Evolutionary conservation across 2,797 vertebrate species (phyloP).

Genomic region (Xiphorhynchus erythropygius): DNA sequence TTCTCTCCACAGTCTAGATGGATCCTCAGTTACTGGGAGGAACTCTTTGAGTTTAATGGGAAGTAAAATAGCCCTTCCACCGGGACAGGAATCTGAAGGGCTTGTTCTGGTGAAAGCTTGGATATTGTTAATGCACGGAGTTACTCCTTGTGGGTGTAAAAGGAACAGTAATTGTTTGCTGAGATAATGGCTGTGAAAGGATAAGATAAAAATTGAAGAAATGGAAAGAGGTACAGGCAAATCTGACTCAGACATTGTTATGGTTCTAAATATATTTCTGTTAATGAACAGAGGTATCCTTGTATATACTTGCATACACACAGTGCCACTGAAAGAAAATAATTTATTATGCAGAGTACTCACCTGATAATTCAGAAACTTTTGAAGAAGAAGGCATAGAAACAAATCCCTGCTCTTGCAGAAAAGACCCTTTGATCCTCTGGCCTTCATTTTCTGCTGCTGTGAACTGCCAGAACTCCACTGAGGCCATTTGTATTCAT

Average conservation of each 20-base stretch:
- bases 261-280: neutral
- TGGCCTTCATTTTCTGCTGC: constrained; percentile 39
- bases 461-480: constrained; percentile 13
- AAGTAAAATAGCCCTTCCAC: neutral
- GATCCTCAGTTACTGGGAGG: neutral
- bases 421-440: constrained; percentile 32
- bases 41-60: neutral
- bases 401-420: neutral
- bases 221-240: neutral
- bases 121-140: neutral
- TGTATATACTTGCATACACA: neutral
- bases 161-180: neutral
- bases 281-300: neutral
- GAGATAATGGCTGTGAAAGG: neutral
- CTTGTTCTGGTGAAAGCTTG: neutral
- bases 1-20: neutral
- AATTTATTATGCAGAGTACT: neutral
- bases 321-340: neutral
- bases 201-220: neutral
- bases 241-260: neutral
- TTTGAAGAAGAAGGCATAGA: neutral
- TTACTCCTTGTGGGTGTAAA: neutral
- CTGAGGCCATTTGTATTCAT: constrained; percentile 22
- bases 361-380: neutral
- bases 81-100: neutral